These are phyloP conservation scores for Crocodylus rhombifer DNA, from an alignment of 2,797 vertebrate genomes.

Conservation along the genomic window DNA sequence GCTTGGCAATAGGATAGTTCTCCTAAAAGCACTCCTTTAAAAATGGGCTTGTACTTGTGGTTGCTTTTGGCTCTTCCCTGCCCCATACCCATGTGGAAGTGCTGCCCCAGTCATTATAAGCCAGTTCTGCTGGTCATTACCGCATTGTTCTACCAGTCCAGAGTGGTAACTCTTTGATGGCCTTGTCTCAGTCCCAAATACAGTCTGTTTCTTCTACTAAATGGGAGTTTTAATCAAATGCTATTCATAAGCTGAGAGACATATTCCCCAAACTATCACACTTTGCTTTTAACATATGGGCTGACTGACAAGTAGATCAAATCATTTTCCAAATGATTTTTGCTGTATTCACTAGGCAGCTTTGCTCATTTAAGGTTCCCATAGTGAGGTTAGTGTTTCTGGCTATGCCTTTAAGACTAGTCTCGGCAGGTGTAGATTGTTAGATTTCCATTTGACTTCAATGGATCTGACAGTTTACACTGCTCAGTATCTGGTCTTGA, in stretches of 20 bases:
- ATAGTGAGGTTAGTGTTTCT: not conserved
- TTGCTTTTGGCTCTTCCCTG: not conserved
- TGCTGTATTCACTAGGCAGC: not conserved
- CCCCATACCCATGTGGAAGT: not conserved
- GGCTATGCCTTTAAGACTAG: not conserved
- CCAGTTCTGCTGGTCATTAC: not conserved
- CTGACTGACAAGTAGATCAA: constrained; percentile 33
- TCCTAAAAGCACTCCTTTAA: not conserved
- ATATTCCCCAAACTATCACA: not conserved
- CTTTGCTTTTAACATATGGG: constrained; percentile 23
- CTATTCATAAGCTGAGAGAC: constrained; percentile 17
- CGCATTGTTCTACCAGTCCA: not conserved
- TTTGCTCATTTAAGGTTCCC: constrained; percentile 11
- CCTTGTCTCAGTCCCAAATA: not conserved
- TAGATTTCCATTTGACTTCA: not conserved
- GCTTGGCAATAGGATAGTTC: not conserved
- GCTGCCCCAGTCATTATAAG: not conserved
- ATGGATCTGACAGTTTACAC: constrained; percentile 40
- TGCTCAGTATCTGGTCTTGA: constrained; percentile 26
- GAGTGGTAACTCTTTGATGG: not conserved
- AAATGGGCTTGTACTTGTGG: not conserved
- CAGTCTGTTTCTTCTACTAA: not conserved
- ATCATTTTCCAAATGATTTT: constrained; percentile 9
- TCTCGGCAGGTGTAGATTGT: constrained; percentile 43
- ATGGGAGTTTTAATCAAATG: not conserved